Percentiles rank a stretch among this genome's conserved stretches.
These are phyloP conservation scores for Philaenus spumarius DNA, from an alignment of 1,140 invertebrate species.

Conservation along the genomic window DNA sequence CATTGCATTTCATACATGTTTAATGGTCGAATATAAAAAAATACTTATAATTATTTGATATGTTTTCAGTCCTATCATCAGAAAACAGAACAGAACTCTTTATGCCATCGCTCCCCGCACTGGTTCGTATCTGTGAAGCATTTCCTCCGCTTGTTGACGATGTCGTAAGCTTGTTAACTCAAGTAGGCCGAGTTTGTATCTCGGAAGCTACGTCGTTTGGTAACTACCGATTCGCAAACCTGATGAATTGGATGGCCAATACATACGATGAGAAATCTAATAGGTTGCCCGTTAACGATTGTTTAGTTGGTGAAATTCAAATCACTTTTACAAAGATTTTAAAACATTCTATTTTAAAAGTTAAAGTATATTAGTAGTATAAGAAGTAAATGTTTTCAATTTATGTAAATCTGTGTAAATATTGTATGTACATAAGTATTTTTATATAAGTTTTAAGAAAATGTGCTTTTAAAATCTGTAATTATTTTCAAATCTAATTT, in stretches of 20 bases:
- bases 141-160: constrained; percentile 92
- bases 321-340: constrained; percentile 18
- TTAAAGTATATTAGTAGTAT: constrained; percentile 17
- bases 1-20: too few species aligned
- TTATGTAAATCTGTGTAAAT: too few species aligned
- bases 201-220: constrained; percentile 68
- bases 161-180: constrained; percentile 73
- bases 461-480: too few species aligned
- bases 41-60: neutral
- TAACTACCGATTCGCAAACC: constrained; percentile 1
- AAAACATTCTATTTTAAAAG: constrained; percentile 13
- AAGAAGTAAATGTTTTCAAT: too few species aligned
- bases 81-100: constrained; percentile 73
- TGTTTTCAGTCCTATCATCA: constrained; percentile 62
- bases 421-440: too few species aligned
- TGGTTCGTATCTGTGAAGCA: constrained; percentile 80
- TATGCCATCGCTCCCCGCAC: constrained; percentile 69
- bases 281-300: neutral
- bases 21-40: too few species aligned
- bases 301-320: constrained; percentile 15
- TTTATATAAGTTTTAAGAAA: too few species aligned
- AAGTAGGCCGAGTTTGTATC: constrained; percentile 76
- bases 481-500: too few species aligned
- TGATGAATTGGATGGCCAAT: neutral
- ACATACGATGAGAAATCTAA: neutral